Evolutionary conservation across 2,888 invertebrate species (phyloP), one percentile per base, ranked within the genome.

Genomic region (Myopa testacea): DNA sequence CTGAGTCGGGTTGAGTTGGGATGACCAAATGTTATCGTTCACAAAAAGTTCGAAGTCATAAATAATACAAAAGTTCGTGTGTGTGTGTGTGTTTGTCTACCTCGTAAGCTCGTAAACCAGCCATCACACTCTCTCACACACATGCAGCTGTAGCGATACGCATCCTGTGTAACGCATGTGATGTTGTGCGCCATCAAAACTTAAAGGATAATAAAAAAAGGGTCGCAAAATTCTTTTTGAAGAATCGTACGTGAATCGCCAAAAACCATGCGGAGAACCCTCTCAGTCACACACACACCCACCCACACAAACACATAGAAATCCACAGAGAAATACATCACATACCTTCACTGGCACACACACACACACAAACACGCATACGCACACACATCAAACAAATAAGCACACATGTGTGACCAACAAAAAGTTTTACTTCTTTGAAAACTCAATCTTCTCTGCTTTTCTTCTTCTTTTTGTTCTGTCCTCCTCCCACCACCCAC

Each of bases 161-260:
- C 63, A 45, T 63, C 45, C 34, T 34, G 62, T 62, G 45, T 45
- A 45, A 45, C 45, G 75, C 67, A 60, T 75, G 75, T 75, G 26
- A 26, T 26, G 60, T 52, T 65, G 58, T 65, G 19, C 40, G 75
- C 75, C 69, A 75, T 68, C 68, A 60, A 74, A 73, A 75, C 68
- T 75, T 68, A 69, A 69, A 75, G 75, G 69, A 75, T 75, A 75
- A 75, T 75, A 75, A 75, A 75, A 26, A 45, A 75, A 75, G 68
- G 68, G 75, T 75, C 75, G 75, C 75, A 75, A 75, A 75, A 58
- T 68, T 37, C 45, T 45, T 45, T 45, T 45, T 45, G 45, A 8
- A 10, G 45, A 34, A 62, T 26, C 50, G 55, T 62, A 72, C 38
- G 72, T 37, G 72, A n/a, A 38, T 71, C 40, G 40, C 37, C 70